Conservation (phyloP, 2,888 invertebrate species). For the Glyphotaelius pellucidus region DNA sequence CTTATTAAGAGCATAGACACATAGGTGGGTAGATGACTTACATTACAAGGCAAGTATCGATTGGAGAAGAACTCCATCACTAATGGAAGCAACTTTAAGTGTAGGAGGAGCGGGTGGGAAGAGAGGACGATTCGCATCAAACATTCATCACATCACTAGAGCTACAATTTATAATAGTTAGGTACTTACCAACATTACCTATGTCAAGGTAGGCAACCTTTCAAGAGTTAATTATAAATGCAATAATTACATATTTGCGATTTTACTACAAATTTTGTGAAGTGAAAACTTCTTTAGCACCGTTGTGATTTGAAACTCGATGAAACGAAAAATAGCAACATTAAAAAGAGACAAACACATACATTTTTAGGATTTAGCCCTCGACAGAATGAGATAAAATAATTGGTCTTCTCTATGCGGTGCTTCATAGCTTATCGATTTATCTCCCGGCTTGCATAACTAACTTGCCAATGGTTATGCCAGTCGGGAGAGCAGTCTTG, state of each 20-base stretch:
- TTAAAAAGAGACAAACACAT: no score
- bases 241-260: background rate
- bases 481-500: no score
- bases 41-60: background rate
- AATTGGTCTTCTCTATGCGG: no score
- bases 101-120: background rate
- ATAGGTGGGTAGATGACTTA: background rate
- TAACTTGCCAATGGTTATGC: no score
- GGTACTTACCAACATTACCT: background rate
- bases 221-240: background rate
- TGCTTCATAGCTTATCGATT: no score
- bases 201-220: background rate
- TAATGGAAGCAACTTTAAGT: background rate
- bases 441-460: no score
- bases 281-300: no score
- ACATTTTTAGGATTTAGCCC: no score
- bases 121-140: constrained; percentile 2
- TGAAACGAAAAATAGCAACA: no score
- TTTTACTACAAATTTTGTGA: no score
- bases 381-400: no score
- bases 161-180: background rate
- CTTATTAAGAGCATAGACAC: background rate
- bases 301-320: no score
- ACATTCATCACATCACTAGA: background rate
- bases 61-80: background rate